phyloP scores from a whole-genome alignment of 2,888 invertebrate species.

The Agrochola circellaris region DNA sequence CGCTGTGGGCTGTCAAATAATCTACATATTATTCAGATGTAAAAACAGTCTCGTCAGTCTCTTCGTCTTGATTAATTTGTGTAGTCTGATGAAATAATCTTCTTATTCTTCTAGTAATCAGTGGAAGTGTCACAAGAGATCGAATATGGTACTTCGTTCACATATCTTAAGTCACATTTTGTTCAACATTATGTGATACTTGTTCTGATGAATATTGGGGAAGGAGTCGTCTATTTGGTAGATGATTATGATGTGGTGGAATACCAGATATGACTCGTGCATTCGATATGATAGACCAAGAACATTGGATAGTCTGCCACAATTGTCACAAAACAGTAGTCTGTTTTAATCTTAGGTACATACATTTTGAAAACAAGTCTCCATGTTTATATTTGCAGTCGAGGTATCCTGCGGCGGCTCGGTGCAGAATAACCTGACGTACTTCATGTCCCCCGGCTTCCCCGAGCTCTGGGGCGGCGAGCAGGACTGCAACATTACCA shows the following conservation, averaged over 20 bases:
- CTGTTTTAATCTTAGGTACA: background rate
- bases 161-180: background rate
- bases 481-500: slow-evolving; percentile 93
- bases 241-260: background rate
- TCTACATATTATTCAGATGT: background rate
- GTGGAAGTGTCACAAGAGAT: background rate
- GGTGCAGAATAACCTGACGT: slow-evolving; percentile 94
- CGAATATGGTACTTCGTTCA: too few relatives aligned
- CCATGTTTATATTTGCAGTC: slow-evolving; percentile 86
- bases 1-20: background rate
- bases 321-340: background rate
- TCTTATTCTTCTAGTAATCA: background rate
- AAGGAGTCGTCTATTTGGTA: background rate
- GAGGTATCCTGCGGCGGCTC: slow-evolving; percentile 93
- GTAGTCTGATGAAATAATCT: background rate
- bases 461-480: slow-evolving; percentile 94
- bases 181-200: background rate
- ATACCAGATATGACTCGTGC: background rate
- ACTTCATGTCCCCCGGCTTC: slow-evolving; percentile 95
- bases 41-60: background rate
- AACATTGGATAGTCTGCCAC: background rate
- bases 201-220: background rate
- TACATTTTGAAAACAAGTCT: background rate
- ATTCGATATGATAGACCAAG: background rate
- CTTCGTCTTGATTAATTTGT: background rate